Evolutionary conservation across 1,140 invertebrate genomes (phyloP).

Genomic region (Nixonia krombeini): DNA sequence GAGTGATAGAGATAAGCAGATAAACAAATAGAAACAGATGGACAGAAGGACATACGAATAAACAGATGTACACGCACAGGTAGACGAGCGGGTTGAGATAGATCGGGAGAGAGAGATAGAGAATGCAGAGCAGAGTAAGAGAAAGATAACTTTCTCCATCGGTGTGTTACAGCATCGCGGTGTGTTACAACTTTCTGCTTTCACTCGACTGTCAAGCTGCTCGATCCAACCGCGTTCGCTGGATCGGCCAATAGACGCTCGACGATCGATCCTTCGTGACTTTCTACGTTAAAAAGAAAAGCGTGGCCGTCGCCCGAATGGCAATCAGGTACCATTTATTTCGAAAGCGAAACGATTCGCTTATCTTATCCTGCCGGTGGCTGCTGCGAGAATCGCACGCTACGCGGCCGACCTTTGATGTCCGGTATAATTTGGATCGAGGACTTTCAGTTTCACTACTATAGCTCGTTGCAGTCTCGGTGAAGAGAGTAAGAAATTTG

Average conservation of each 20-base stretch:
- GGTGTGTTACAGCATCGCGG: constrained; percentile 67
- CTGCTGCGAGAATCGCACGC: no score
- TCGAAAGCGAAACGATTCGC: constrained; percentile 42
- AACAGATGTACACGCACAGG: no score
- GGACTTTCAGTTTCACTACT: no score
- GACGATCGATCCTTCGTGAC: constrained; percentile 44
- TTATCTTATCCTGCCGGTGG: neutral
- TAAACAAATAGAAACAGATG: neutral
- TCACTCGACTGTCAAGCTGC: constrained; percentile 62
- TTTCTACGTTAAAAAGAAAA: constrained; percentile 50
- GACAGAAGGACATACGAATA: neutral
- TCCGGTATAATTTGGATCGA: no score
- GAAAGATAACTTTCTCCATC: constrained; percentile 68
- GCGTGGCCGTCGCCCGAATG: no score
- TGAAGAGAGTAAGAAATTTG: no score
- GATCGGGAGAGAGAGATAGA: constrained; percentile 54
- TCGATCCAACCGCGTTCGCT: constrained; percentile 36
- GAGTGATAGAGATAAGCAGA: no score
- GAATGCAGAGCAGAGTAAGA: constrained; percentile 51
- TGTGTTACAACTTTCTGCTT: constrained; percentile 71
- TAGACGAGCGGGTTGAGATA: no score
- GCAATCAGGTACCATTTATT: constrained; percentile 15
- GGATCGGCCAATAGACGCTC: constrained; percentile 27
- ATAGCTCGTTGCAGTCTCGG: no score
- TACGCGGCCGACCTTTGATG: no score